Evolutionary conservation across 2,888 invertebrate species (phyloP).

Genomic region (Carabus problematicus): DNA sequence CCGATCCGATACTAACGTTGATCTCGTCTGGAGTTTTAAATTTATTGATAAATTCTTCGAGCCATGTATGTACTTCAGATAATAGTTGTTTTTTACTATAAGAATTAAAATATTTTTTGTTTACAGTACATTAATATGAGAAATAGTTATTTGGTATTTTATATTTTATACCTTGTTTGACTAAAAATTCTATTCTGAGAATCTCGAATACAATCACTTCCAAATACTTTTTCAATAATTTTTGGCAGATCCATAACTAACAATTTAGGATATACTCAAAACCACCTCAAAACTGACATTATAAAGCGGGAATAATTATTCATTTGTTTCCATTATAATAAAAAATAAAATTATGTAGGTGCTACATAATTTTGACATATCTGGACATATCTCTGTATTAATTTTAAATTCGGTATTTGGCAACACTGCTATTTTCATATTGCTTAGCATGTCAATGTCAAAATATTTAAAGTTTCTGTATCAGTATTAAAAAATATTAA

Average conservation of each 20-base stretch:
- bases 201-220: slow-evolving; percentile 22
- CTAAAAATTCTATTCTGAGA: slow-evolving; percentile 23
- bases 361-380: too few species aligned
- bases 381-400: too few species aligned
- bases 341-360: too few species aligned
- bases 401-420: too few species aligned
- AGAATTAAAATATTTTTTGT: neutral
- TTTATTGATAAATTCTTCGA: slow-evolving; percentile 13
- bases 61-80: slow-evolving; percentile 20
- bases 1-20: slow-evolving; percentile 2
- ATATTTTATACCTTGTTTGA: slow-evolving; percentile 29
- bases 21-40: neutral
- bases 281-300: neutral
- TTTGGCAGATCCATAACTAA: slow-evolving; percentile 27
- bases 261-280: slow-evolving; percentile 4
- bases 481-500: too few species aligned
- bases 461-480: too few species aligned
- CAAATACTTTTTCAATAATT: slow-evolving; percentile 26
- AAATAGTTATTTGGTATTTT: slow-evolving; percentile 8
- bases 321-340: neutral
- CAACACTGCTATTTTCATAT: too few species aligned
- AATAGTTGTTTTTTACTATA: slow-evolving; percentile 34
- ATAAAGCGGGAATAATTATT: neutral
- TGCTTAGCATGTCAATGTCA: too few species aligned
- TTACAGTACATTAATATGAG: neutral